These are phyloP conservation scores for Lanius collurio DNA, from an alignment of 2,113 vertebrate genomes.

Conservation along the genomic window DNA sequence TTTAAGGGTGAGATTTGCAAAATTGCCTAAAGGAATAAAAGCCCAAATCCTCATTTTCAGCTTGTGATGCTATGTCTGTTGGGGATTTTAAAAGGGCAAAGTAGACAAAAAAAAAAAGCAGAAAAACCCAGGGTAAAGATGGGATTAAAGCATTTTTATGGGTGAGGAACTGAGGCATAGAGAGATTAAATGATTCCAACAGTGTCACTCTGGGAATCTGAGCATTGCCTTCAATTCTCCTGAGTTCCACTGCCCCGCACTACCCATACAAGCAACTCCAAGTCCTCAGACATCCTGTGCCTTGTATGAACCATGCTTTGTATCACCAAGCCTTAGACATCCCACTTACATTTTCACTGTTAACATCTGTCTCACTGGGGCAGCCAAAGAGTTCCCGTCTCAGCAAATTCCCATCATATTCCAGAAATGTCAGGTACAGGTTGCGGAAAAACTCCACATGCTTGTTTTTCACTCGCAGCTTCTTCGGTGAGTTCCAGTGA, in stretches of 20 bases:
- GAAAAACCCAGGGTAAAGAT: background rate
- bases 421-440: slow-evolving; percentile 96
- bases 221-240: background rate
- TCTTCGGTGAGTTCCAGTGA: slow-evolving; percentile 99
- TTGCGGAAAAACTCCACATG: slow-evolving; percentile 98
- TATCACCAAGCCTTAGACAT: background rate
- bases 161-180: background rate
- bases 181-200: background rate
- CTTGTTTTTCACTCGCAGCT: slow-evolving; percentile 97
- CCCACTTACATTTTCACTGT: slow-evolving; percentile 92
- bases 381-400: slow-evolving; percentile 94
- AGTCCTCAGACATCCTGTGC: background rate
- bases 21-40: background rate
- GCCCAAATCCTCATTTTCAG: background rate
- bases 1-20: background rate
- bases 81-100: background rate
- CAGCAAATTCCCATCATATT: slow-evolving; percentile 95
- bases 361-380: slow-evolving; percentile 90
- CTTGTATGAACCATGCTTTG: background rate
- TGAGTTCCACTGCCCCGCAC: accelerated
- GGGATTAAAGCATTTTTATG: background rate
- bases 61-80: background rate
- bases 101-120: background rate
- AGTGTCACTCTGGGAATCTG: background rate
- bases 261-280: background rate